phyloP scores from a whole-genome alignment of 2,113 vertebrate genomes.

The Motacilla tschutschensis region DNA sequence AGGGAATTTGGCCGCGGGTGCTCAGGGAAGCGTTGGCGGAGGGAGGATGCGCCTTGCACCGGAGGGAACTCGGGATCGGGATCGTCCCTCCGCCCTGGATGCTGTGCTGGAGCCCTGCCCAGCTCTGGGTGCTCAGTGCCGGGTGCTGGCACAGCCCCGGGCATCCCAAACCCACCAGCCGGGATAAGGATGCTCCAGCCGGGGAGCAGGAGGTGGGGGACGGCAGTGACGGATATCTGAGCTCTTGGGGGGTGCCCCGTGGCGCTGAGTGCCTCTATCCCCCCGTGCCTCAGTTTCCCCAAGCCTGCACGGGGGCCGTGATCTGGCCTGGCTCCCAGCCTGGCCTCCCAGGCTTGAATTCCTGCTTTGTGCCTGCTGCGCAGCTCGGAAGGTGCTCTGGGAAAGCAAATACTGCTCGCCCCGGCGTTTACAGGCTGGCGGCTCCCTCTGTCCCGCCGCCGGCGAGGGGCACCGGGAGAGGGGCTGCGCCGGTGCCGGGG shows the following conservation, averaged over 20 bases:
- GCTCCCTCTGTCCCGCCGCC: background rate
- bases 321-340: slow-evolving; percentile 41
- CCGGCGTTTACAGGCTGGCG: background rate
- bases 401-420: slow-evolving; percentile 52
- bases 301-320: rapidly evolving
- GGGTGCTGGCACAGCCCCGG: background rate
- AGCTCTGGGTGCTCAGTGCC: background rate
- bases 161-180: rapidly evolving
- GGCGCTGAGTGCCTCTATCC: rapidly evolving
- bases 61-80: background rate
- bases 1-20: background rate
- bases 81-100: rapidly evolving
- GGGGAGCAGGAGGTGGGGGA: background rate
- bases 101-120: rapidly evolving
- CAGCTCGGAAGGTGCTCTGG: slow-evolving; percentile 42
- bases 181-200: background rate
- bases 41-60: rapidly evolving
- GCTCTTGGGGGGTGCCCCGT: rapidly evolving
- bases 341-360: slow-evolving; percentile 8
- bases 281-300: slow-evolving; percentile 53
- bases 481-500: background rate
- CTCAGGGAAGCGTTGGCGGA: background rate
- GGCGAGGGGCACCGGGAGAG: slow-evolving; percentile 39
- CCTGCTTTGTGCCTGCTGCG: slow-evolving; percentile 37
- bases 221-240: background rate